Evolutionary conservation across 2,113 vertebrate species (phyloP), one percentile per base, ranked within the genome.

Genomic region (Cettia cetti): DNA sequence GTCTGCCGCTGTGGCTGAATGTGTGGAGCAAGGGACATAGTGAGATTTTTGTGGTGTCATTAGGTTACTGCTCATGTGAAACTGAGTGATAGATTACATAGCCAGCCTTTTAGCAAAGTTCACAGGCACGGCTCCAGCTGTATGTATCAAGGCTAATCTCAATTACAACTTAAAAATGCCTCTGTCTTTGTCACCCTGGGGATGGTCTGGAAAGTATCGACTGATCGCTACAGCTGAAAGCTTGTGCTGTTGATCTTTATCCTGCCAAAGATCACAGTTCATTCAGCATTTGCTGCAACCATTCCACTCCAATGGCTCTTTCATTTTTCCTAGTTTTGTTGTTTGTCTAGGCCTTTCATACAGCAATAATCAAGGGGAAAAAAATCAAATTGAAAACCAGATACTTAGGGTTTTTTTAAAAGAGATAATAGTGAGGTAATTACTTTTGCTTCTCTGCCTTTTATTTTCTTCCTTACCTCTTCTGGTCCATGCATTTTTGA

Each of bases 131-230:
- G 45, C 45, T 95, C 94, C 91, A 92, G 39, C 83, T 72, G 53
- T 87, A 91, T 24, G 31, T 82, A 89, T 89, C 13, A 3, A 91
- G 74, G 69, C 91, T 94, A 91, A 95, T 94, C 93, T 95, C 95
- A 86, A 53, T 95, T 96, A 95, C 92, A 89, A 91, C 76, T 94
- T 91, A 75, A 92, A 96, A 97, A 96, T 89, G 86, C 83, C 69
- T 86, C 59, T 57, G 64, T 84, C 83, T 91, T 83, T 90, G 82
- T 95, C 61, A 23, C 77, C 5, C 23, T 40, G 44, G 70, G 80
- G 92, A 78, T 77, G 60, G 60, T 83, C 82, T 83, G 91, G 74
- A 69, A 95, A 84, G 26, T 50, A 82, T 84, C 18, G 2, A 87
- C 89, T 72, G 91, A 91, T 82, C 0, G 3, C 83, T 95, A 27